Evolutionary conservation across 2,888 invertebrate species (phyloP).

Genomic region (Griposia aprilina): DNA sequence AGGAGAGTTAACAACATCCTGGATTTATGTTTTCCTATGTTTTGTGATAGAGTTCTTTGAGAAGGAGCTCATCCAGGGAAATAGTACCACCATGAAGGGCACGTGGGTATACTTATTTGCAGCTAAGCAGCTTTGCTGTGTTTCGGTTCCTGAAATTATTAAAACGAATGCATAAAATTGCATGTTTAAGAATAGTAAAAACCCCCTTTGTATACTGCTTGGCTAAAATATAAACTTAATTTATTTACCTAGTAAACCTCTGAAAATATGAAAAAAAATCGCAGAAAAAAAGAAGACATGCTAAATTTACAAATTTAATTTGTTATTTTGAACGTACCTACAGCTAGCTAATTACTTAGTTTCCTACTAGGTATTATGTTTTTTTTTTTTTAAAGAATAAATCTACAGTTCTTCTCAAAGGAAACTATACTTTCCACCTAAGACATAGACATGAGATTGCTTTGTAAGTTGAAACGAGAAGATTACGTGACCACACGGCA

Average conservation of each 20-base stretch:
- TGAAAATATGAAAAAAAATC: too few relatives aligned
- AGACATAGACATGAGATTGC: constrained; percentile 11
- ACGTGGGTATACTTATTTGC: too few relatives aligned
- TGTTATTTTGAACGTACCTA: constrained; percentile 7
- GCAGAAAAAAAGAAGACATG: too few relatives aligned
- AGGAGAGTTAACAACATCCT: constrained; percentile 20
- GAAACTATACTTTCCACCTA: neutral
- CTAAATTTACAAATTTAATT: neutral
- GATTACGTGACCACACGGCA: constrained; percentile 74
- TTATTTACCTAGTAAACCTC: too few relatives aligned
- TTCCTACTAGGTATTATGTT: constrained; percentile 24
- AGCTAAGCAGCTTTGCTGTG: too few relatives aligned
- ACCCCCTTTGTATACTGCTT: too few relatives aligned
- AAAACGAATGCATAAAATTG: too few relatives aligned
- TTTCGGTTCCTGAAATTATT: too few relatives aligned
- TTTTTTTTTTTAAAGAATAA: neutral
- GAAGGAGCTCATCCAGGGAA: neutral
- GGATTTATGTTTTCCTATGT: neutral
- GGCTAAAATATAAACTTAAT: too few relatives aligned
- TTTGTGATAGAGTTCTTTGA: neutral
- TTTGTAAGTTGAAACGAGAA: constrained; percentile 25
- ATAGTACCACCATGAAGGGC: too few relatives aligned
- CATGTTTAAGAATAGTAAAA: too few relatives aligned
- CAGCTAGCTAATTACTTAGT: constrained; percentile 33
- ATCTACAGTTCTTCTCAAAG: neutral